Conservation (phyloP, 2,888 invertebrate species). For the Sinodicranocentrus sp. region DNA sequence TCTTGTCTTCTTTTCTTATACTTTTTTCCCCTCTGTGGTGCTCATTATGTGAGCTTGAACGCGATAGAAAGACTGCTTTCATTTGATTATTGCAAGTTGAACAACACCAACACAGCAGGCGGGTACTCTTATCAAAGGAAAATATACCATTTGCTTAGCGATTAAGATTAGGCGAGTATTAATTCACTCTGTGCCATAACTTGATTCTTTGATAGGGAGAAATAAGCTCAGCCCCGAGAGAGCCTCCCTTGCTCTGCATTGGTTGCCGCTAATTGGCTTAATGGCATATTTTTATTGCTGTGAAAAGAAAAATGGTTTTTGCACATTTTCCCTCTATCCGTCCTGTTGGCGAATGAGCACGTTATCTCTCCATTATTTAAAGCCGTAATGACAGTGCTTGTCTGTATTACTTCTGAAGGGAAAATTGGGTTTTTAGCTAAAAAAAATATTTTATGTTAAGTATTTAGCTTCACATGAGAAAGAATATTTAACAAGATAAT, state of each 20-base stretch:
- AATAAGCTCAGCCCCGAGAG: slow-evolving; percentile 47
- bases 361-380: too few relatives aligned
- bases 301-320: slow-evolving; percentile 31
- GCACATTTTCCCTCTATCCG: slow-evolving; percentile 35
- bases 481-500: too few relatives aligned
- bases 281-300: slow-evolving; percentile 52
- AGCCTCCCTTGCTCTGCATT: slow-evolving; percentile 54
- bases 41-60: slow-evolving; percentile 40
- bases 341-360: slow-evolving; percentile 30
- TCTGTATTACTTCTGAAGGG: too few relatives aligned
- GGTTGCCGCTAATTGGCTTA: slow-evolving; percentile 69
- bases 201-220: slow-evolving; percentile 51
- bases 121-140: slow-evolving; percentile 57
- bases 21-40: slow-evolving; percentile 22
- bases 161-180: slow-evolving; percentile 62
- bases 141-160: slow-evolving; percentile 62
- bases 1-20: too few relatives aligned
- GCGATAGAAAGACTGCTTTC: slow-evolving; percentile 31
- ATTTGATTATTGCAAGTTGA: slow-evolving; percentile 33
- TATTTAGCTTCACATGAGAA: too few relatives aligned
- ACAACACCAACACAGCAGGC: slow-evolving; percentile 57
- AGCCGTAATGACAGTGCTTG: too few relatives aligned
- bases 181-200: slow-evolving; percentile 51
- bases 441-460: too few relatives aligned
- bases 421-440: too few relatives aligned